phyloP scores from a whole-genome alignment of 35 echinoderm and acorn worm species.

The Diadema setosum region DNA sequence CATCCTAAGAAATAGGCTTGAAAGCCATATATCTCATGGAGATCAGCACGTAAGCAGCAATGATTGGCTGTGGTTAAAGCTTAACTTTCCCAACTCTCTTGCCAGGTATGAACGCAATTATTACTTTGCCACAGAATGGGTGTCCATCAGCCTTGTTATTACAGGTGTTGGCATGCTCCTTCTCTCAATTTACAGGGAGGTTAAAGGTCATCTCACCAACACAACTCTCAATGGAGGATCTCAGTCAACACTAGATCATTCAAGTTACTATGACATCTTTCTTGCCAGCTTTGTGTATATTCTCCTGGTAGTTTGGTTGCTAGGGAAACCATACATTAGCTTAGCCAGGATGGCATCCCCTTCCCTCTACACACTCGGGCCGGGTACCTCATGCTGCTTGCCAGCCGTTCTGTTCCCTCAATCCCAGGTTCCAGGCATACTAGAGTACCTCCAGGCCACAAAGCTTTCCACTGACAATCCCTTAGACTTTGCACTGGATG shows the following conservation, averaged over 20 bases:
- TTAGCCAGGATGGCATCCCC: background rate
- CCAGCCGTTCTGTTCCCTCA: conserved; percentile 80
- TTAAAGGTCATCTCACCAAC: no score
- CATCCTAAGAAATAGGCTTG: conserved; percentile 47
- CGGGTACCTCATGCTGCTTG: conserved; percentile 83
- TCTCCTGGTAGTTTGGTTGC: conserved; percentile 11
- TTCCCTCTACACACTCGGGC: conserved; percentile 51
- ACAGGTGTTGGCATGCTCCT: background rate
- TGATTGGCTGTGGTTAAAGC: conserved; percentile 85
- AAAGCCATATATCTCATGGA: conserved; percentile 25
- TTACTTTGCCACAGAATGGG: conserved; percentile 76
- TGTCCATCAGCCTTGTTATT: conserved; percentile 37
- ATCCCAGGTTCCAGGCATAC: conserved; percentile 47
- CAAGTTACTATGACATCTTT: no score
- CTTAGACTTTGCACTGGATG: conserved; percentile 79
- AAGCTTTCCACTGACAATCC: background rate
- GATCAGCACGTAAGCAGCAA: background rate
- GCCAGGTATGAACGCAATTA: conserved; percentile 58
- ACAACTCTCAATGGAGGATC: no score
- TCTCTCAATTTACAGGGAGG: no score
- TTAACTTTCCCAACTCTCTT: conserved; percentile 76
- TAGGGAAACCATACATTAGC: conserved; percentile 61
- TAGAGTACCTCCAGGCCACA: conserved; percentile 49
- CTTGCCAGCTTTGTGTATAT: conserved; percentile 48
- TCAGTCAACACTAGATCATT: no score